Evolutionary conservation across 2,113 vertebrate genomes (phyloP).

Genomic region (Centropus bengalensis): DNA sequence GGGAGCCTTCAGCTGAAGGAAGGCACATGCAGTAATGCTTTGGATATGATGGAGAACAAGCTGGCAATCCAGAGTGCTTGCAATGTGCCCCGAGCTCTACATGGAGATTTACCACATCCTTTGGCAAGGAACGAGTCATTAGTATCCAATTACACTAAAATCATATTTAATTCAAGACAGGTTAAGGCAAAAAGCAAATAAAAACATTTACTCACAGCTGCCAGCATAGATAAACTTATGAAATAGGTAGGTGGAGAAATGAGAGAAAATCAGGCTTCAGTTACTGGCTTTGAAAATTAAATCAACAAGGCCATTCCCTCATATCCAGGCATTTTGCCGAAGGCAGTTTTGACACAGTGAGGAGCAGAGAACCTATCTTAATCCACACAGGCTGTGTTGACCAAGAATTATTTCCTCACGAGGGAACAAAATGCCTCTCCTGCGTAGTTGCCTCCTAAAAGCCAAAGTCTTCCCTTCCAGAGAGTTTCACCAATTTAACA

Average conservation of each 20-base stretch:
- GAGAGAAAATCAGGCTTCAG: slow-evolving; percentile 15
- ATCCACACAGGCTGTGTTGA: background rate
- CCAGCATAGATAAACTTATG: slow-evolving; percentile 43
- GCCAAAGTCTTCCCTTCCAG: background rate
- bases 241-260: slow-evolving; percentile 33
- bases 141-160: slow-evolving; percentile 67
- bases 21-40: background rate
- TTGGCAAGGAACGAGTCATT: slow-evolving; percentile 55
- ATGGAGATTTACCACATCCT: slow-evolving; percentile 64
- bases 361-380: background rate
- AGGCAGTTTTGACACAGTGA: background rate
- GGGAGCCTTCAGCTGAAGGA: background rate
- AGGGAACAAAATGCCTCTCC: background rate
- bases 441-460: background rate
- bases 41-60: background rate
- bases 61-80: background rate
- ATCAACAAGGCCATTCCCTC: slow-evolving; percentile 18
- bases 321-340: background rate
- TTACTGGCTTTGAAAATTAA: slow-evolving; percentile 57
- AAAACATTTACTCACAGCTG: slow-evolving; percentile 33
- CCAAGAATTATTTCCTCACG: background rate
- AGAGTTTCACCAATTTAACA: background rate
- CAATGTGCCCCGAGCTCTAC: slow-evolving; percentile 24
- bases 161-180: slow-evolving; percentile 60
- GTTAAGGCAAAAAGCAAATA: slow-evolving; percentile 70